Evolutionary conservation across 2,888 invertebrate species (phyloP).

Genomic region (Stictocephala bisonia): DNA sequence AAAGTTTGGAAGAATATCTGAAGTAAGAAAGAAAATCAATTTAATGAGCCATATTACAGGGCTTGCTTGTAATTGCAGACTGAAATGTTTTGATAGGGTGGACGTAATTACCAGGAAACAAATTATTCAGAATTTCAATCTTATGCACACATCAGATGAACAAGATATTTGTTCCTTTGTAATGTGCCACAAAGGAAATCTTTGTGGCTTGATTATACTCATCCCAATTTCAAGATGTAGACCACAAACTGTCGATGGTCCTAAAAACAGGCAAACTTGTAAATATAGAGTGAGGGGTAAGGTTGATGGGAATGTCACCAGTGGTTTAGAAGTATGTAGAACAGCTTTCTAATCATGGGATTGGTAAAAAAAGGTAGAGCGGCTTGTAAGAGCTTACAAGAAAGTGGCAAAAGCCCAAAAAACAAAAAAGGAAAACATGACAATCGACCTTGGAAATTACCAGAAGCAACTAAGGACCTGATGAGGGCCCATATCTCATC

Average conservation of each 20-base stretch:
- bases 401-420: slow-evolving; percentile 6
- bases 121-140: neutral
- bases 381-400: neutral
- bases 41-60: neutral
- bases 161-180: too few relatives aligned
- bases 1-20: slow-evolving; percentile 1
- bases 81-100: slow-evolving; percentile 4
- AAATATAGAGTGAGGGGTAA: neutral
- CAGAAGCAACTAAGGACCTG: neutral
- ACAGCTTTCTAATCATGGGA: neutral
- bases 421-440: neutral
- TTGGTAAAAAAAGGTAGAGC: slow-evolving; percentile 1
- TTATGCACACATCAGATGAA: neutral
- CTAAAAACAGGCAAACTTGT: neutral
- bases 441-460: slow-evolving; percentile 4
- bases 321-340: slow-evolving; percentile 10
- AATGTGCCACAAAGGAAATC: too few relatives aligned
- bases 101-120: neutral
- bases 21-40: neutral
- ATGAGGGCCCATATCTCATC: slow-evolving; percentile 2
- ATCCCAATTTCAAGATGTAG: neutral
- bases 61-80: slow-evolving; percentile 2
- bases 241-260: slow-evolving; percentile 12
- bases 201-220: slow-evolving; percentile 2
- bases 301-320: neutral